Percentiles rank a stretch among this genome's conserved stretches.
Evolutionary conservation across 2,888 invertebrate genomes (phyloP).

Genomic region (Conops quadrifasciatus): DNA sequence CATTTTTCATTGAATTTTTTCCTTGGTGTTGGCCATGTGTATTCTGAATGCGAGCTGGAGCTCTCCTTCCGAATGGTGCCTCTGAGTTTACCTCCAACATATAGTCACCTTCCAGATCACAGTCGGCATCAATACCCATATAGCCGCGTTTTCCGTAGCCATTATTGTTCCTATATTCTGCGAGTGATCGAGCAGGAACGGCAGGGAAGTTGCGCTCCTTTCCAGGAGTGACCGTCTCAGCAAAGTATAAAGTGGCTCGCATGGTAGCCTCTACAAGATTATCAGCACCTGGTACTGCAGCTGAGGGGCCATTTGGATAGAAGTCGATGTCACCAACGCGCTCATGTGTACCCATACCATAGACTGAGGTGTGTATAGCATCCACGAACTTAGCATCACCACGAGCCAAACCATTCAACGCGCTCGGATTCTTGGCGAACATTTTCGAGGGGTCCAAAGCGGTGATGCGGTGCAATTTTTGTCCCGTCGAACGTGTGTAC

Average conservation of each 20-base stretch:
- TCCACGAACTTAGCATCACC: constrained; percentile 63
- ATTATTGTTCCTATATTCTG: constrained; percentile 56
- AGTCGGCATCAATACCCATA: constrained; percentile 58
- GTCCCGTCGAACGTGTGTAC: constrained; percentile 55
- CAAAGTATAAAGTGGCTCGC: constrained; percentile 59
- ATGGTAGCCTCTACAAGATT: constrained; percentile 59
- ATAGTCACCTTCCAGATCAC: constrained; percentile 57
- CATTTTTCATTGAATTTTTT: constrained; percentile 19
- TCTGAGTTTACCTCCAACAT: constrained; percentile 59
- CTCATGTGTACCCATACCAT: constrained; percentile 54
- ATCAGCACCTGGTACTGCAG: constrained; percentile 55
- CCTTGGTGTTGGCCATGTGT: constrained; percentile 51
- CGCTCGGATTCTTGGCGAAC: constrained; percentile 49
- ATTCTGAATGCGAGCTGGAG: constrained; percentile 53
- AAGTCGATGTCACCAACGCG: constrained; percentile 60
- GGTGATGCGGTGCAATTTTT: constrained; percentile 60
- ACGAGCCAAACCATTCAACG: constrained; percentile 54
- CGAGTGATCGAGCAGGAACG: constrained; percentile 56
- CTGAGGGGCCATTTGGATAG: constrained; percentile 58
- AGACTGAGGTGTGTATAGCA: constrained; percentile 60
- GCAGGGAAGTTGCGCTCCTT: constrained; percentile 61
- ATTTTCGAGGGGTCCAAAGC: constrained; percentile 59
- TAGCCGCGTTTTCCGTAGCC: constrained; percentile 57
- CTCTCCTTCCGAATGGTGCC: constrained; percentile 58
- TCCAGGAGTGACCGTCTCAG: constrained; percentile 61